Evolutionary conservation across 2,888 invertebrate species (phyloP), one percentile per base, ranked within the genome.

Genomic region (Eutolmus rufibarbis): DNA sequence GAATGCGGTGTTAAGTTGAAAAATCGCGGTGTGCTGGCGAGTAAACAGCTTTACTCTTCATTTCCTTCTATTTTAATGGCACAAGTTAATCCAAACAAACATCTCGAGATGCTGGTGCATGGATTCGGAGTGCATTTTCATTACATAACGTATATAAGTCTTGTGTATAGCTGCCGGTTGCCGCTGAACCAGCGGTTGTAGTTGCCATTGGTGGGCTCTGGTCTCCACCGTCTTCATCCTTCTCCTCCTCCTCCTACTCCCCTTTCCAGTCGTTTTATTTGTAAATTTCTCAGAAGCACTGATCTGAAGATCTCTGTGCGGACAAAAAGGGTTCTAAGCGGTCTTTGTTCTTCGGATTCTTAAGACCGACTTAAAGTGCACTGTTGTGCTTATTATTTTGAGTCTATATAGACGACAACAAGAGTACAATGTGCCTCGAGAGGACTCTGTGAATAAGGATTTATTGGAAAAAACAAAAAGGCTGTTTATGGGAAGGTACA

Each of bases 71-170:
- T 56, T 57, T 82, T 56, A 57, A 82, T 57, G 56, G 82, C 82
- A 66, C 82, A 82, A 82, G 82, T 82, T 82, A 82, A 82, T 82
- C 82, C 57, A 82, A 82, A 82, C 82, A 82, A 82, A 82, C 79
- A 51, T 79, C 51, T 31, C n/a, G 19, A 57, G 57, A 82, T 57
- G 66, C 66, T 37, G 37, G 40, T 51, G 82, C 19, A 82, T 82
- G 37, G 51, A 57, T 56, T 51, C 51, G 66, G 40, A 66, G 82
- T 57, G 82, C 19, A 82, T 57, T 57, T 82, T 66, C 31, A 82
- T 82, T 82, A 82, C 82, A 82, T 82, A 82, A 82, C 66, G 66
- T 46, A 46, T 66, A 23, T 66, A 66, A 82, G 37, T 57, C 31
- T 57, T 82, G 66, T 82, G 82, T 82, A 82, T 82, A 66, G 82